Evolutionary conservation across 2,888 invertebrate species (phyloP).

Genomic region (Eristalis pertinax): DNA sequence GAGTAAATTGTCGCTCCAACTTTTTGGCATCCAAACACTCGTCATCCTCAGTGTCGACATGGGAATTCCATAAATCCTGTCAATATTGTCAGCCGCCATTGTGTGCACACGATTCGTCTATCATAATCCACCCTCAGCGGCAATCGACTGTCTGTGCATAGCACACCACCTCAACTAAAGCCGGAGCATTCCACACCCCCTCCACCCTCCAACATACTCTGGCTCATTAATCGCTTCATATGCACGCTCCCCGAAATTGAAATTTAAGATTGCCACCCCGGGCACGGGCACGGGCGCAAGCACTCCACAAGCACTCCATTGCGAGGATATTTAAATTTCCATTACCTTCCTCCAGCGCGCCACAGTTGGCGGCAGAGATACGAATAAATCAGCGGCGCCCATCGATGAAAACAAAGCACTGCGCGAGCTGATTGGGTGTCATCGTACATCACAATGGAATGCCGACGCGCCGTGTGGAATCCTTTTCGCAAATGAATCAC

Average conservation of each 20-base stretch:
- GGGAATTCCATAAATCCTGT: no score
- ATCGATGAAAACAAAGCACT: constrained; percentile 12
- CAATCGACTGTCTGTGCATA: no score
- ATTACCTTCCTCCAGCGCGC: not conserved
- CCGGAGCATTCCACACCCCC: no score
- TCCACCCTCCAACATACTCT: no score
- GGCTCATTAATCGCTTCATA: no score
- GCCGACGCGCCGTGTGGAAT: not conserved
- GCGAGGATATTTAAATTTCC: constrained; percentile 2
- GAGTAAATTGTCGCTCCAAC: no score
- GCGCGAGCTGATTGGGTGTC: not conserved
- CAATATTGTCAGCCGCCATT: no score
- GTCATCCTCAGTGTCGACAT: no score
- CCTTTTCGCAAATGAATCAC: constrained; percentile 13
- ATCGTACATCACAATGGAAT: constrained; percentile 3
- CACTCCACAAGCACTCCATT: not conserved
- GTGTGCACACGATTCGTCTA: no score
- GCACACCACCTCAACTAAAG: no score
- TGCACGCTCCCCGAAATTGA: not conserved
- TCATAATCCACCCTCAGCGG: no score
- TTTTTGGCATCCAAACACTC: no score
- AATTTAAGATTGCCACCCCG: not conserved
- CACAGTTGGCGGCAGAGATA: not conserved
- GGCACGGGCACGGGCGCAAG: not conserved
- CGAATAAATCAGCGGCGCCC: not conserved